Base-by-base conservation (phyloP, 2,113 vertebrate genomes). In the Ameiurus melas region DNA sequence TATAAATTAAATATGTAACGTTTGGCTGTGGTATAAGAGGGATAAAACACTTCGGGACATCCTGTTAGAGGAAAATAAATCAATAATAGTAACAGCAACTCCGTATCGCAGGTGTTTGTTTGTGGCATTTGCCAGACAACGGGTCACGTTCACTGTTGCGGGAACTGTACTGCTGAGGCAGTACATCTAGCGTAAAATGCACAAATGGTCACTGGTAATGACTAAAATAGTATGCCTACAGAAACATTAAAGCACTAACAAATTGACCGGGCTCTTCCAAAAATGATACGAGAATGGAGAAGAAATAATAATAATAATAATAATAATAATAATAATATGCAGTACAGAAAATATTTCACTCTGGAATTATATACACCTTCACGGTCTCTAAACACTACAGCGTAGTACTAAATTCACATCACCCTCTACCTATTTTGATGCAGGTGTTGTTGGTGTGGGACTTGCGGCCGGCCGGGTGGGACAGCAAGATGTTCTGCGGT, bases 401-500 rank as follows among this genome's bases (percentile, higher is more conserved):
- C 36, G 30, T 13, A 39, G 2, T 9, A n/a, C 55, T 53, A 39
- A 60, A 53, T 57, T 36, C 36, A 39, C 47, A 79, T 36, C 12
- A 60, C n/a, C 3, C 91, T 96, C 83, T 92, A 99, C 98, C 98
- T 0, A 99, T 99, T 95, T 99, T 99, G 90, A 99, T 98, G 60
- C 97, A 97, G 91, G 98, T 98, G 93, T 96, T 99, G 94, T 96
- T 98, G 90, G 97, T 97, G 91, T 97, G 97, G 7, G 97, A 97
- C 51, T 97, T 98, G 92, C 97, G 96, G 58, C 98, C 97, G 0
- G 96, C 95, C 0, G 96, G 90, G 14, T 96, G 96, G 66, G 97
- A 97, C 13, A 99, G 96, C 90, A 99, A 96, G 64, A 99, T 99
- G 91, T 99, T 99, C 95, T 99, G 98, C 0, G 98, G 98, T 90